Evolutionary conservation across 2,888 invertebrate species (phyloP).

Genomic region (Ectropis crepuscularia): DNA sequence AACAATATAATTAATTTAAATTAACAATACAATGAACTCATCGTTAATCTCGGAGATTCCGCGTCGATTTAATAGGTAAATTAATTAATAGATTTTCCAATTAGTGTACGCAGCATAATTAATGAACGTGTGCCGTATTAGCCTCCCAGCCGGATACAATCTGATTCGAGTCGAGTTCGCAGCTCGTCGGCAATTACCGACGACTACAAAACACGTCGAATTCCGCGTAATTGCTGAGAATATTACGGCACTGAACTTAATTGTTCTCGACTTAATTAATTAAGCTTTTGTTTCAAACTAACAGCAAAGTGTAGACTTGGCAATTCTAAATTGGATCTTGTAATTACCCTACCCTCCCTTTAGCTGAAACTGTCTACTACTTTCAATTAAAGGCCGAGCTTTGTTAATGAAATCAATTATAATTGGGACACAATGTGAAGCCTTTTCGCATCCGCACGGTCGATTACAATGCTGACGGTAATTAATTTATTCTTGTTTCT

Average conservation of each 20-base stretch:
- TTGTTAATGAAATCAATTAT: constrained; percentile 82
- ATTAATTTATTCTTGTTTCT: constrained; percentile 62
- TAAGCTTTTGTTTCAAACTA: constrained; percentile 85
- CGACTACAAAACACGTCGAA: constrained; percentile 82
- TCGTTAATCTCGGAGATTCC: constrained; percentile 51
- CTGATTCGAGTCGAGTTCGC: constrained; percentile 70
- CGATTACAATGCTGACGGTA: constrained; percentile 57
- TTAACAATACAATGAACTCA: constrained; percentile 34
- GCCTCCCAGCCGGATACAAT: constrained; percentile 70
- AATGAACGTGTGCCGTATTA: constrained; percentile 78
- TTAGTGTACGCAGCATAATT: constrained; percentile 76
- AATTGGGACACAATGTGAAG: constrained; percentile 75
- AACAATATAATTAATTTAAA: constrained; percentile 25
- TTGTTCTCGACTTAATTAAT: constrained; percentile 85
- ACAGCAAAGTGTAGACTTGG: constrained; percentile 85
- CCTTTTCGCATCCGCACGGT: constrained; percentile 62
- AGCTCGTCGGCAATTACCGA: constrained; percentile 75
- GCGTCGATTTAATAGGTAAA: constrained; percentile 63
- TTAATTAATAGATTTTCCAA: constrained; percentile 81
- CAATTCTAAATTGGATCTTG: constrained; percentile 85
- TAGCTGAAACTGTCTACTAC: constrained; percentile 82
- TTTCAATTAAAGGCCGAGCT: constrained; percentile 82
- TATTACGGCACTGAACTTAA: constrained; percentile 84
- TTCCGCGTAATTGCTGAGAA: constrained; percentile 83
- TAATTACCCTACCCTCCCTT: constrained; percentile 83